These are phyloP conservation scores for Urocyon cinereoargenteus DNA, from an alignment of 2,797 vertebrate species.

Conservation along the genomic window DNA sequence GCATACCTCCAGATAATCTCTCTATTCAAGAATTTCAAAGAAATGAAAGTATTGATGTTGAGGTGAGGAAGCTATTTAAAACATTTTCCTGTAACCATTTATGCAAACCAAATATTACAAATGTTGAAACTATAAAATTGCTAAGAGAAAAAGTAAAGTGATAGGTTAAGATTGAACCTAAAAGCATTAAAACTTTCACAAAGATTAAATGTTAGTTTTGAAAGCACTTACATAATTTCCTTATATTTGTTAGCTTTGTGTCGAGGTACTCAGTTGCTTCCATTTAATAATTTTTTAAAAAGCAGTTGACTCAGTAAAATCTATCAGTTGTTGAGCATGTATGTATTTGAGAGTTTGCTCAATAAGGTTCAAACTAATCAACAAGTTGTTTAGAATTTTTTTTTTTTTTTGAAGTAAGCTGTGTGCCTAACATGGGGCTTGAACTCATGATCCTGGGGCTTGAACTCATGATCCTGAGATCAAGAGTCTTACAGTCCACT, in stretches of 20 bases:
- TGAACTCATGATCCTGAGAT: background rate
- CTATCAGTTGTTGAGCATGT: background rate
- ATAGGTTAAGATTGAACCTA: slow-evolving; percentile 11
- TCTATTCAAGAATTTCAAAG: slow-evolving; percentile 99
- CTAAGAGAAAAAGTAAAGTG: slow-evolving; percentile 32
- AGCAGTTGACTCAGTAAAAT: slow-evolving; percentile 26
- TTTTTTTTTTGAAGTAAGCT: slow-evolving; percentile 14
- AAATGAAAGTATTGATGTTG: slow-evolving; percentile 98
- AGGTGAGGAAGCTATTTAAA: slow-evolving; percentile 89
- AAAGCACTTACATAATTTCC: slow-evolving; percentile 21
- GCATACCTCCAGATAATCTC: slow-evolving; percentile 97
- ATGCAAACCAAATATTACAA: background rate
- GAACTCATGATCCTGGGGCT: background rate
- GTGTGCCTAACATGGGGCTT: background rate
- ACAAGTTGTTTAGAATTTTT: background rate
- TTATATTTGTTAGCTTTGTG: slow-evolving; percentile 18
- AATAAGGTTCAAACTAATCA: background rate
- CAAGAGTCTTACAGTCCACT: background rate
- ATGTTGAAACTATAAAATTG: slow-evolving; percentile 53
- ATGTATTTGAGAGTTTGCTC: slow-evolving; percentile 1
- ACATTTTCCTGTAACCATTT: slow-evolving; percentile 26
- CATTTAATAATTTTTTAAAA: slow-evolving; percentile 52
- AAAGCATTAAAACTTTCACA: slow-evolving; percentile 40
- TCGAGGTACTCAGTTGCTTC: background rate
- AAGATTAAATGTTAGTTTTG: slow-evolving; percentile 35